Percentiles rank a stretch among this genome's conserved stretches.
Evolutionary conservation across 2,797 vertebrate species (phyloP).

Genomic region (Erithacus rubecula): DNA sequence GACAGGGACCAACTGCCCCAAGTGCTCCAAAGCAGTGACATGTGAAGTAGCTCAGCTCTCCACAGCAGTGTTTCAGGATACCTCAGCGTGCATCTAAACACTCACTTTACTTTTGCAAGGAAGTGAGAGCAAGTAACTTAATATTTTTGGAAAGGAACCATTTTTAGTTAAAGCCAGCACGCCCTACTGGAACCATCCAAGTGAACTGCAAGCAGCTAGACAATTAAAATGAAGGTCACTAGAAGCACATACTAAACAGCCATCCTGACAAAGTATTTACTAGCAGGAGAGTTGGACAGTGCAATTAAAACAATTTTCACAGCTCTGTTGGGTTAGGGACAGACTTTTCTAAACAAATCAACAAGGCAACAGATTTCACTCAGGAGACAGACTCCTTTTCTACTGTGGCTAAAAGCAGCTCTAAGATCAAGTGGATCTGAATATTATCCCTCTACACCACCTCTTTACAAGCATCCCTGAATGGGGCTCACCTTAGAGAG

Average conservation of each 20-base stretch:
- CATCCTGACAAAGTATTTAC: background rate
- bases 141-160: background rate
- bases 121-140: background rate
- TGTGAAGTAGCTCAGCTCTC: background rate
- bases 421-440: background rate
- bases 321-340: background rate
- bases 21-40: background rate
- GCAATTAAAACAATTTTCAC: conserved; percentile 1
- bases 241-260: background rate
- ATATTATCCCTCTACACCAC: background rate
- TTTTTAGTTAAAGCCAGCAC: background rate
- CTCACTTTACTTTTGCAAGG: background rate
- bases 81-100: background rate
- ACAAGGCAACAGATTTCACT: background rate
- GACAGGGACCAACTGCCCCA: background rate
- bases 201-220: background rate
- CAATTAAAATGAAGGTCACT: background rate
- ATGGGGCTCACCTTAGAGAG: background rate
- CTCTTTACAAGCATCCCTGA: background rate
- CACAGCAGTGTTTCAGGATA: background rate
- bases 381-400: background rate
- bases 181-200: background rate
- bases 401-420: background rate
- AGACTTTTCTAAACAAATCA: background rate
- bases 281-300: background rate